Evolutionary conservation across 1,140 invertebrate species (phyloP), one percentile per base, ranked within the genome.

Genomic region (Drosophila takahashii): DNA sequence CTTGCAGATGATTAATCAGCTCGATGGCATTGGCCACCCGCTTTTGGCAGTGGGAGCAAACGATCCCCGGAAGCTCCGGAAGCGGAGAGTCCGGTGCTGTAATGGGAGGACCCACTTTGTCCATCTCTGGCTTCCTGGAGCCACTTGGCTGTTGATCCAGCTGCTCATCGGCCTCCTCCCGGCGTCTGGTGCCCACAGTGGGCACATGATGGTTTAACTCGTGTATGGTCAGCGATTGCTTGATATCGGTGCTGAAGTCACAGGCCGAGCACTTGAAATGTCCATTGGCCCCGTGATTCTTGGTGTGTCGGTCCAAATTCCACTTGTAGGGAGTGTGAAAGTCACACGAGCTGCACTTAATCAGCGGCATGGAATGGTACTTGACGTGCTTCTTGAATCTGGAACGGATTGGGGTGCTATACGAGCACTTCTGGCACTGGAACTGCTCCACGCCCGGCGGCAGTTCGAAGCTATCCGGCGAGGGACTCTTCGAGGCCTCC

Each of bases 371-470:
- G 26, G 96, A 96, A 92, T 98, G 97, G 83, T 98, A 97, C 84
- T 97, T 98, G n/a, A 98, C 96, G 91, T 98, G 98, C 91, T 98
- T 98, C 18, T 97, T 98, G 90, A 96, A 98, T 53, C 98, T 95
- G 1, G 96, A 95, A 67, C 96, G 96, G 64, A 98, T 96, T 77
- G 97, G 96, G 0, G 97, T 98, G 47, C 96, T 95, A 86, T 98
- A 98, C 51, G 95, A 95, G 91, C 98, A 98, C 90, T 97, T 97
- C 47, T 94, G 94, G 92, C 97, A 98, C 13, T 96, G 94, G 92
- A 96, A 98, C 16, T 73, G 70, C 34, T 58, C 6, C 13, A 9
- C 15, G 2, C 27, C 52, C 15, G 26, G 34, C 15, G 59, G 26
- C 26, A 60, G 39, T 13, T 65, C 60, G 0, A 59, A 34, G 4